Evolutionary conservation across 1,140 invertebrate genomes (phyloP), one percentile per base, ranked within the genome.

Genomic region (Heliconius eleuchia): DNA sequence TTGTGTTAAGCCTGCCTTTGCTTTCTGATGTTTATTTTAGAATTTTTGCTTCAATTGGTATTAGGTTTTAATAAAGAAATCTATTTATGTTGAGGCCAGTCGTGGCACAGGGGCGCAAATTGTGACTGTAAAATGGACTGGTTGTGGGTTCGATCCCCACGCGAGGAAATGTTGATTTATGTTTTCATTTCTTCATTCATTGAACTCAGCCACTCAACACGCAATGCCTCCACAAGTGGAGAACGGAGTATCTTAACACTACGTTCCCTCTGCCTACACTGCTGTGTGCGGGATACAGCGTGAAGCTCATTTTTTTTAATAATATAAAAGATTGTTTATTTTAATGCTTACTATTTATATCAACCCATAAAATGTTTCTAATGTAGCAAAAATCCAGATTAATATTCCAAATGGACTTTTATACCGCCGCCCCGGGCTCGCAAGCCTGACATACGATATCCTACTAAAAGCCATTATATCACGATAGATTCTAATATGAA

Each of bases 381-480:
- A 66, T 66, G 27, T 30, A 66, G 60, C 9, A 30, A 66, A 60
- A 66, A 13, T 27, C 60, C 23, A 11, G 23, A 30, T 30, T 66
- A 30, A 66, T 66, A 66, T 66, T 3, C 1, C 60, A 66, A 66
- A 66, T 66, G 60, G 23, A 66, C 60, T 66, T 66, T 66, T 30
- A 66, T 30, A 66, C 27, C 60, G 27, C 60, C 27, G 60, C 60
- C 60, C 30, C 60, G 27, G 60, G 60, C 23, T 30, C 60, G 60
- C 60, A 66, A 66, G 60, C 60, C 60, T 66, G 60, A 66, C 60
- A 66, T 30, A 30, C 27, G 60, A 66, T 66, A 66, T 66, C 60
- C 60, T 66, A 30, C 60, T 66, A 66, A 66, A 66, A 66, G 60
- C 60, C 30, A 66, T 66, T 27, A 66, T 30, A 66, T 66, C 60